Base-by-base conservation (phyloP, 2,113 vertebrate genomes). In the Myotis brandtii region DNA sequence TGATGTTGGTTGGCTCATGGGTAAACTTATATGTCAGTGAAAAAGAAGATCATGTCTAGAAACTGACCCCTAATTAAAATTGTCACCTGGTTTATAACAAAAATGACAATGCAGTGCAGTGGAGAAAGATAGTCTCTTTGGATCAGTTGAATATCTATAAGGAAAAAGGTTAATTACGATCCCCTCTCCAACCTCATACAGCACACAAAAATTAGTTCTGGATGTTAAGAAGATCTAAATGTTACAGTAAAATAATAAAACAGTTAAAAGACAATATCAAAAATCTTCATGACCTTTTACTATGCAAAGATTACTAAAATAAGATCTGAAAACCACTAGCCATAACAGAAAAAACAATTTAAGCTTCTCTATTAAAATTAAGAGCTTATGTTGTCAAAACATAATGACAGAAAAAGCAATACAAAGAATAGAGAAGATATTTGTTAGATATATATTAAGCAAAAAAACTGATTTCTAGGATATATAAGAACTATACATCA, bases 201-300 rank as follows among this genome's bases (percentile, higher is more conserved):
- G 48, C n/a, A 46, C 27, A 62, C 37, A 70, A 89, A 79, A 59
- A 54, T 43, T 16, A 64, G 14, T 34, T 92, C 18, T 75, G 75
- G 59, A 73, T 83, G 3, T 50, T 46, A 9, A 79, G 5, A 27
- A 56, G 40, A 80, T 59, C 34, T 95, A 46, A 91, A 73, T 48
- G 34, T 79, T 25, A 97, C 77, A 70, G 62, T 18, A 56, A 69
- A 96, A 73, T 76, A 84, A 75, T 11, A 72, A 91, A 72, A 56
- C 2, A 79, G 27, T 62, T 76, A 14, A 52, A 69, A 89, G 64
- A 72, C 72, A 64, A 73, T 30, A 83, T 73, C 16, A 14, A 85
- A 52, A 59, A 34, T 40, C 13, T 86, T 83, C 1, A 37, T 64
- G n/a, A 82, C 12, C 7, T 81, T 75, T 27, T 37, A 11, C n/a